phyloP scores from a whole-genome alignment of 2,113 vertebrate species.

The Propithecus coquereli region DNA sequence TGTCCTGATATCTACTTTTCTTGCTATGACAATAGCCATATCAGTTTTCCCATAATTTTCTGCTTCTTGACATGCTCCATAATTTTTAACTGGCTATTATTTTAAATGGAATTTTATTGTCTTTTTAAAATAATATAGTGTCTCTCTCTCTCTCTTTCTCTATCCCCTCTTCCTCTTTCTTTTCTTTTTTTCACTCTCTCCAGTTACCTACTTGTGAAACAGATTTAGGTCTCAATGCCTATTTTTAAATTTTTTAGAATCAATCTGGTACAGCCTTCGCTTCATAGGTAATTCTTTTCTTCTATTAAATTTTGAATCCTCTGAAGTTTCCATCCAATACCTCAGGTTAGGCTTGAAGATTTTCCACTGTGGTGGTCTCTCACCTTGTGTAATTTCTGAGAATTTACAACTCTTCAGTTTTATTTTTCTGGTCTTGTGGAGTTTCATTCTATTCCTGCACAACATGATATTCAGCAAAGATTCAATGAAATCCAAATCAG shows the following conservation, averaged over 20 bases:
- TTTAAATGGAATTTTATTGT: background rate
- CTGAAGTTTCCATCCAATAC: background rate
- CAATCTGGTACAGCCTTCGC: background rate
- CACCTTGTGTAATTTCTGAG: background rate
- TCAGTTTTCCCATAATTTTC: background rate
- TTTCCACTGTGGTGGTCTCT: background rate
- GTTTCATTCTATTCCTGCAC: background rate
- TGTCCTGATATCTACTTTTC: background rate
- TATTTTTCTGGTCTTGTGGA: background rate
- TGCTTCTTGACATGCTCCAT: background rate
- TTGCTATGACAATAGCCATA: background rate
- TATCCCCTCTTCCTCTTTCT: background rate
- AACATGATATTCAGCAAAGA: background rate
- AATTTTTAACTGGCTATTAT: background rate
- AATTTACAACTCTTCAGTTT: background rate
- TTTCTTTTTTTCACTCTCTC: background rate
- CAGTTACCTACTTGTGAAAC: background rate
- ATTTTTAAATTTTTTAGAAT: background rate
- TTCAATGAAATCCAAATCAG: background rate
- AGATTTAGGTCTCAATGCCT: background rate
- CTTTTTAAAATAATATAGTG: no score
- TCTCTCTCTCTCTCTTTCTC: no score
- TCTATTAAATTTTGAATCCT: background rate
- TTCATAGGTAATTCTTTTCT: background rate
- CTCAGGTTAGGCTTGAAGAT: background rate